Percentiles rank a stretch among this genome's conserved stretches.
Conservation (phyloP, 2,888 invertebrate genomes). For the Poecilobothrus nobilitatus region DNA sequence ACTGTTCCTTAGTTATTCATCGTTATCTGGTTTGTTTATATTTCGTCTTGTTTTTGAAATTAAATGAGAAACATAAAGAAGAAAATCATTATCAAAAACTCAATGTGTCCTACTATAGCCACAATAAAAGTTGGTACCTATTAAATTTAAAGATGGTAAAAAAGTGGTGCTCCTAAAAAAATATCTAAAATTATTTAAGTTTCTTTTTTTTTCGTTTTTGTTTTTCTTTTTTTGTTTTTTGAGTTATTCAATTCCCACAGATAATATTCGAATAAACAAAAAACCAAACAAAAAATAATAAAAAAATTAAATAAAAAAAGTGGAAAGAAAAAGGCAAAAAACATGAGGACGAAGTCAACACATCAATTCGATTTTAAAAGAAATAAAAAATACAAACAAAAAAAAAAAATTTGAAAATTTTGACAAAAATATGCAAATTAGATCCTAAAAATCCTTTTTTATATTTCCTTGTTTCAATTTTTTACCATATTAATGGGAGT, state of each 20-base stretch:
- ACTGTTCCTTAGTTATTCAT: too few relatives aligned
- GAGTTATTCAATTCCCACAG: conserved; percentile 6
- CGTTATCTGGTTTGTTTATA: background rate
- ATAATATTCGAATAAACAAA: background rate
- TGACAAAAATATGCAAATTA: conserved; percentile 2
- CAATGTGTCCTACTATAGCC: background rate
- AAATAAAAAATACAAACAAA: background rate
- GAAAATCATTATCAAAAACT: background rate
- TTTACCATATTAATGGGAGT: background rate
- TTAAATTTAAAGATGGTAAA: background rate
- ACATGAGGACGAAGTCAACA: background rate
- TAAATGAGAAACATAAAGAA: background rate
- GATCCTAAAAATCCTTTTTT: conserved; percentile 6
- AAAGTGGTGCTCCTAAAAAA: background rate
- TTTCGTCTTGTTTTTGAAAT: too few relatives aligned
- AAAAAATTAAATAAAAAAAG: too few relatives aligned
- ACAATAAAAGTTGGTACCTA: background rate
- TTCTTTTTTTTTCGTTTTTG: background rate
- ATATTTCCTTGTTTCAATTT: background rate
- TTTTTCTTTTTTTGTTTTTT: background rate
- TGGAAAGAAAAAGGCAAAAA: too few relatives aligned
- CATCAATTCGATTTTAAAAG: background rate
- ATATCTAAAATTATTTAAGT: background rate
- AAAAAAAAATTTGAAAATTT: background rate
- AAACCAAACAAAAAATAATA: too few relatives aligned